Conservation (phyloP, 2,797 vertebrate species). For the Kryptopterus vitreolus region DNA sequence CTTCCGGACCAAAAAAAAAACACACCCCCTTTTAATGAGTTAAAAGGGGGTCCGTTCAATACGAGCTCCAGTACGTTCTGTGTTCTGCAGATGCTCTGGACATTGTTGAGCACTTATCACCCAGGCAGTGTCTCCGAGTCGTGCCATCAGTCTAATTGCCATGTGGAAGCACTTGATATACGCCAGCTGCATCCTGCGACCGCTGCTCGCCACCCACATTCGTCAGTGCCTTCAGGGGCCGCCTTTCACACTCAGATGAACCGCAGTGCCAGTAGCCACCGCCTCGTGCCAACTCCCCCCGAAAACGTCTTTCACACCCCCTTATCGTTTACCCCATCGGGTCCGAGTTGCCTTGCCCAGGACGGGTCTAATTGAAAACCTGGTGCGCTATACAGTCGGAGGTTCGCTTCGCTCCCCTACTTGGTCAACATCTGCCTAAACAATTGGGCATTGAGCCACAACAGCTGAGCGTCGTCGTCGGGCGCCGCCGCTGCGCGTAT, state of each 20-base stretch:
- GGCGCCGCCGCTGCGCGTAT: too few species aligned
- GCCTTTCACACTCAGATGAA: conserved; percentile 62
- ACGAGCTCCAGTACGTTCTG: too few species aligned
- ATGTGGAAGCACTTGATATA: conserved; percentile 71
- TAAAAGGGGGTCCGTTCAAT: too few species aligned
- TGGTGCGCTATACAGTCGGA: conserved; percentile 45
- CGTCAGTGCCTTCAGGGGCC: conserved; percentile 64
- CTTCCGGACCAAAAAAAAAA: too few species aligned
- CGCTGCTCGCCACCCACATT: conserved; percentile 66
- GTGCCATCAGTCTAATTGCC: conserved; percentile 69
- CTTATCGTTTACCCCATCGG: not conserved
- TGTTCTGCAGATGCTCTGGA: conserved; percentile 54
- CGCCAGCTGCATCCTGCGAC: conserved; percentile 78
- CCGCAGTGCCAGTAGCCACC: conserved; percentile 60
- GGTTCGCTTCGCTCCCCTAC: conserved; percentile 51
- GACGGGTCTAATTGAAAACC: conserved; percentile 53
- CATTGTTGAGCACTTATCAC: conserved; percentile 49
- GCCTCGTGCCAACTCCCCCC: conserved; percentile 37
- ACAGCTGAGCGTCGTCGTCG: conserved; percentile 68
- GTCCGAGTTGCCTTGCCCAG: conserved; percentile 8
- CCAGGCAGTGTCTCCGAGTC: conserved; percentile 53
- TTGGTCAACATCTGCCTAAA: conserved; percentile 76
- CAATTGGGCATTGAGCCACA: conserved; percentile 67
- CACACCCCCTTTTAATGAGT: too few species aligned
- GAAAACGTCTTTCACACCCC: conserved; percentile 14